A percentile compares a stretch with the other conserved stretches of the same genome.
Evolutionary conservation across 2,797 vertebrate species (phyloP).

Genomic region (Nannoperca obscura): DNA sequence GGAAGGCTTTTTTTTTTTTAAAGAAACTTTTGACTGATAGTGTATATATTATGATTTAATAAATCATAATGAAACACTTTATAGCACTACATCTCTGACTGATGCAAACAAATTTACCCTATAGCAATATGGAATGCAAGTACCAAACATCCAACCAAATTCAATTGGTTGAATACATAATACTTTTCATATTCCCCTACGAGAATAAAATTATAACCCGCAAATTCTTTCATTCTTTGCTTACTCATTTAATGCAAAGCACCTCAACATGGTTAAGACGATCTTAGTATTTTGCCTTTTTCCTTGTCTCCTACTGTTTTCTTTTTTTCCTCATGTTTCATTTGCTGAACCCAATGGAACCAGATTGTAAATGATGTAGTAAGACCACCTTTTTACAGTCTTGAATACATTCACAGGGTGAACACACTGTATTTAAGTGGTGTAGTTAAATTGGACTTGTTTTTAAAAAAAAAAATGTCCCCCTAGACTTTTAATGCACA

Average conservation of each 20-base stretch:
- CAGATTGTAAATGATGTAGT: constrained; percentile 19
- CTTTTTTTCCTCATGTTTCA: constrained; percentile 3
- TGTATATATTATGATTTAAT: neutral
- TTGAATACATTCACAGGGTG: constrained; percentile 10
- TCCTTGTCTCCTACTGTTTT: neutral
- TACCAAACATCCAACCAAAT: neutral
- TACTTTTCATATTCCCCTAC: neutral
- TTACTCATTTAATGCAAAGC: neutral
- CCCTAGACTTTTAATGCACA: constrained; percentile 17
- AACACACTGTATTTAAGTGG: constrained; percentile 3
- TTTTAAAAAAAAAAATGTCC: constrained; percentile 35
- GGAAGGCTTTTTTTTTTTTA: no score
- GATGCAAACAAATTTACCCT: neutral
- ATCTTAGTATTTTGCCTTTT: constrained; percentile 13
- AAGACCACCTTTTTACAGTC: constrained; percentile 20
- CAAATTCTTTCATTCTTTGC: constrained; percentile 5
- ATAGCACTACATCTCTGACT: neutral
- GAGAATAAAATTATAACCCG: neutral
- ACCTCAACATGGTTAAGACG: neutral
- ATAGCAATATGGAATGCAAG: no score
- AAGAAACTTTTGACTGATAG: no score
- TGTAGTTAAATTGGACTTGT: constrained; percentile 26
- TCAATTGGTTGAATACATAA: neutral
- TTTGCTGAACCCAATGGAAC: constrained; percentile 7
- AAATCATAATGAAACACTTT: neutral